These are phyloP conservation scores for Zaprionus camerounensis DNA, from an alignment of 1,140 invertebrate species.

Conservation along the genomic window DNA sequence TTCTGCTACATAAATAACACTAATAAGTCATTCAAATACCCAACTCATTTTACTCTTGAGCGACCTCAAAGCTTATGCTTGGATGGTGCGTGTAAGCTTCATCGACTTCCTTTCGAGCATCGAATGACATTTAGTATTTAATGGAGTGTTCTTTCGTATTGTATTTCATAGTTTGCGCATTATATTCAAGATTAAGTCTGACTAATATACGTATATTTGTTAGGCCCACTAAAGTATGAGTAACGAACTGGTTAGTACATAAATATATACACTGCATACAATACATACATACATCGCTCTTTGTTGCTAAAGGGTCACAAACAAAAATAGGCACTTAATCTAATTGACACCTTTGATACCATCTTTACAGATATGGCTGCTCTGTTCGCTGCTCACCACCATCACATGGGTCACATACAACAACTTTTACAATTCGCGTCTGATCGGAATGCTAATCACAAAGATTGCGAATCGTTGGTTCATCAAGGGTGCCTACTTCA, in stretches of 20 bases:
- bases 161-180: neutral
- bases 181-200: conserved; percentile 6
- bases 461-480: conserved; percentile 95
- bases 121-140: neutral
- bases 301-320: neutral
- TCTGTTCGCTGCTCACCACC: conserved; percentile 89
- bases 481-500: conserved; percentile 93
- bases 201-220: conserved; percentile 16
- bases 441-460: conserved; percentile 95
- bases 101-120: neutral
- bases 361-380: conserved; percentile 86
- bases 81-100: neutral
- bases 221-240: neutral
- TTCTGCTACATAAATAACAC: neutral
- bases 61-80: neutral
- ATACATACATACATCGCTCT: neutral
- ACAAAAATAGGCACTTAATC: conserved; percentile 1
- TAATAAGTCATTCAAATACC: neutral
- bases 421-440: conserved; percentile 97
- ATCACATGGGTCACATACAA: conserved; percentile 96
- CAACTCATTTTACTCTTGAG: neutral
- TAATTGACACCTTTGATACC: conserved; percentile 9
- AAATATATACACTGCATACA: neutral
- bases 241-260: too few relatives aligned
- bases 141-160: neutral